phyloP scores from a whole-genome alignment of 2,113 vertebrate species.

The Azemiops feae region DNA sequence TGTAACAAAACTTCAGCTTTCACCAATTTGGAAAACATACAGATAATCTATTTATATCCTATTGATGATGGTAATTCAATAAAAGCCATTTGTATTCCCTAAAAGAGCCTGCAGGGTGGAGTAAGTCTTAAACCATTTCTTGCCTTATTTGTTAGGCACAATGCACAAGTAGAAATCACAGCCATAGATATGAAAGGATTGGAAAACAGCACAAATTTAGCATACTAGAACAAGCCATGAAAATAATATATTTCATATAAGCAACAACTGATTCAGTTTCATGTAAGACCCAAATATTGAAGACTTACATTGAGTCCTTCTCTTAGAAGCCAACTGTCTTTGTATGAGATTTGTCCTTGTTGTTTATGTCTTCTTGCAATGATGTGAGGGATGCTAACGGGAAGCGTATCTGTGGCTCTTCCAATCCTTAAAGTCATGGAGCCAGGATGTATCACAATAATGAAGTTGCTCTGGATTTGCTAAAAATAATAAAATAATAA shows the following conservation, averaged over 20 bases:
- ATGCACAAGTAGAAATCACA: neutral
- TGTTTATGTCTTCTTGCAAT: conserved; percentile 90
- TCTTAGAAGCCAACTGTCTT: conserved; percentile 87
- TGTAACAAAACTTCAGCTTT: neutral
- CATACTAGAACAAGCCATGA: neutral
- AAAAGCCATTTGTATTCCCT: neutral
- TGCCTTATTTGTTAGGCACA: neutral
- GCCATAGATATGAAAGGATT: neutral
- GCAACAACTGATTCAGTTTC: neutral
- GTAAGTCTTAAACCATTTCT: neutral
- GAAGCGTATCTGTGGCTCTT: conserved; percentile 90
- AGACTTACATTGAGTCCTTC: conserved; percentile 88
- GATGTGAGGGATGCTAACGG: conserved; percentile 83
- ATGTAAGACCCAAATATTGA: rapidly evolving
- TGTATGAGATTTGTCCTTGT: conserved; percentile 78
- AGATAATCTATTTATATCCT: neutral
- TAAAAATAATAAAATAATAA: conserved; percentile 54
- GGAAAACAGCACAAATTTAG: neutral
- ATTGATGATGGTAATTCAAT: neutral
- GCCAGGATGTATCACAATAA: conserved; percentile 92
- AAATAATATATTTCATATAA: neutral
- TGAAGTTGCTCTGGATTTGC: conserved; percentile 97
- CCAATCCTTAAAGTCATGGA: conserved; percentile 87
- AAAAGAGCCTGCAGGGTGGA: neutral
- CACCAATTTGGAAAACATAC: neutral